A percentile compares a stretch with the other conserved stretches of the same genome.
phyloP scores from a whole-genome alignment of 2,113 vertebrate genomes.

The Rhinopomastus cyanomelas region DNA sequence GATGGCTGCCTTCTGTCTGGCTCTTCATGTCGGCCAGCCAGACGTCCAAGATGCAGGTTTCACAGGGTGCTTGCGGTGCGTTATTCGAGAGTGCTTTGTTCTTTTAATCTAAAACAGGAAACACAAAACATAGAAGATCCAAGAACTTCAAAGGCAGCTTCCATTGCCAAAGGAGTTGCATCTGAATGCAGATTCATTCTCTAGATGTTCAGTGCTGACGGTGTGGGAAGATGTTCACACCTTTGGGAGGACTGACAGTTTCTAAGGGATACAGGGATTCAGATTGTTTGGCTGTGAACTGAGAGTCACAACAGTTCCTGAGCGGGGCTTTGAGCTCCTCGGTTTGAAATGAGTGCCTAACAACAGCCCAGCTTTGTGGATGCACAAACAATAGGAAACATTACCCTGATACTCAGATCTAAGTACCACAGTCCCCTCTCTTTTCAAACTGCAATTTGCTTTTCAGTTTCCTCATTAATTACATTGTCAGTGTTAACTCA shows the following conservation, averaged over 20 bases:
- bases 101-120: constrained; percentile 27
- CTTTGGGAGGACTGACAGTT: background rate
- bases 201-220: constrained; percentile 20
- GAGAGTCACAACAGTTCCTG: background rate
- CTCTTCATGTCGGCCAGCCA: background rate
- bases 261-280: background rate
- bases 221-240: constrained; percentile 27
- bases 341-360: background rate
- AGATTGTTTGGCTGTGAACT: background rate
- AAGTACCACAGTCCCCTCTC: background rate
- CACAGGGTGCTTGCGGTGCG: background rate
- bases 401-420: background rate
- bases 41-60: background rate
- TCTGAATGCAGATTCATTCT: constrained; percentile 27
- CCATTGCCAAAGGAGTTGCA: constrained; percentile 12
- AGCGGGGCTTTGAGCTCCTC: background rate
- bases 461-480: background rate
- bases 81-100: background rate
- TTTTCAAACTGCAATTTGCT: background rate
- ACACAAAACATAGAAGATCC: background rate
- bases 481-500: background rate
- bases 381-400: background rate
- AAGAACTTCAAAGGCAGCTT: constrained; percentile 52
- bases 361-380: background rate
- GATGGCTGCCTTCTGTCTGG: background rate